Evolutionary conservation across 2,888 invertebrate species (phyloP).

Genomic region (Trilocha varians): DNA sequence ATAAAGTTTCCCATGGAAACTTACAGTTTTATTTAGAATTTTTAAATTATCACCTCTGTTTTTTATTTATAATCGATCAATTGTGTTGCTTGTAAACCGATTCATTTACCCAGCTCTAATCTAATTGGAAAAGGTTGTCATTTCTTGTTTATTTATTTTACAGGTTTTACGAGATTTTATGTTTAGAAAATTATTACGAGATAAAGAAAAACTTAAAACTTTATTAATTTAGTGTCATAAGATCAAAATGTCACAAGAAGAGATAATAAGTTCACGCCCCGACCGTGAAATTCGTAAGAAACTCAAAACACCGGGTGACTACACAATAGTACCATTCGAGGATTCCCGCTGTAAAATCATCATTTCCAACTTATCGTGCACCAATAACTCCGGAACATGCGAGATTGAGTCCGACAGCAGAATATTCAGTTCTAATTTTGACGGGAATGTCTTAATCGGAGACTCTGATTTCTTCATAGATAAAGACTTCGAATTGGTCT

Average conservation of each 20-base stretch:
- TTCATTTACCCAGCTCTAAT: no score
- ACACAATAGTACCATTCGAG: slow-evolving; percentile 52
- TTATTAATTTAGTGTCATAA: neutral
- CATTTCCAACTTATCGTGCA: slow-evolving; percentile 40
- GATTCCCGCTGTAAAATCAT: slow-evolving; percentile 54
- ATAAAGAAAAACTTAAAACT: neutral
- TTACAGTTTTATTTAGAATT: no score
- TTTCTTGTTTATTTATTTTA: no score
- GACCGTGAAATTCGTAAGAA: slow-evolving; percentile 55
- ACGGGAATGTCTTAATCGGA: slow-evolving; percentile 64
- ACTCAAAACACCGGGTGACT: slow-evolving; percentile 50
- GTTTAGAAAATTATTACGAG: neutral
- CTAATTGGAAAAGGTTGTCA: no score
- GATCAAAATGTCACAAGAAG: slow-evolving; percentile 36
- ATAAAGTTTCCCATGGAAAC: no score
- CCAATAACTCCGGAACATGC: slow-evolving; percentile 30
- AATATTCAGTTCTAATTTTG: slow-evolving; percentile 44
- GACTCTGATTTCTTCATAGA: slow-evolving; percentile 63
- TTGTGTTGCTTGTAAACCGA: no score
- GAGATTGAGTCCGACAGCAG: slow-evolving; percentile 44
- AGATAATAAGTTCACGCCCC: slow-evolving; percentile 34
- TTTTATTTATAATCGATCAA: no score
- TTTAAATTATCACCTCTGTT: no score
- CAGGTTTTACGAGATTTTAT: no score
- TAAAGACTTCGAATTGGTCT: slow-evolving; percentile 64